A percentile compares a stretch with the other conserved stretches of the same genome.
Conservation (phyloP, 64 coral and sea anemone genomes). For the Pachyseris speciosa region DNA sequence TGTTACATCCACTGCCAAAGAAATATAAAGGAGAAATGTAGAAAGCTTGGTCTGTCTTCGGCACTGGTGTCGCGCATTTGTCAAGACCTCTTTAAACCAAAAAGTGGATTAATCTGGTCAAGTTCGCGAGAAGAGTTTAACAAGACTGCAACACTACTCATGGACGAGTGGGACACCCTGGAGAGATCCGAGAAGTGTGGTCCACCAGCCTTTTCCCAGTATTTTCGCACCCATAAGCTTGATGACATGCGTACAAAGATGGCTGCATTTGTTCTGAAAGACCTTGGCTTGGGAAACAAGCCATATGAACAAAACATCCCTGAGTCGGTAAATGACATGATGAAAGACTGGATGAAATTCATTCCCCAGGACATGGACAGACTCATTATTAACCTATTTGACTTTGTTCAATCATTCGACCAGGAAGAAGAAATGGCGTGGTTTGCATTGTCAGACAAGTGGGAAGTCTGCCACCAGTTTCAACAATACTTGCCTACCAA, state of each 20-base stretch:
- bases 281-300: conserved; percentile 30
- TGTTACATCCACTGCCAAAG: conserved; percentile 65
- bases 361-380: conserved; percentile 33
- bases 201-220: not conserved
- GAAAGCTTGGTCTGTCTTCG: conserved; percentile 16
- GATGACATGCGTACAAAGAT: conserved; percentile 1
- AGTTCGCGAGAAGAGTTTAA: conserved; percentile 20
- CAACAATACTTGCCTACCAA: not conserved
- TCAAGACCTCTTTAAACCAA: conserved; percentile 6
- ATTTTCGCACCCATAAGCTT: not conserved
- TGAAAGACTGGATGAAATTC: conserved; percentile 49
- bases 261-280: conserved; percentile 5
- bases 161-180: conserved; percentile 12
- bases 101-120: conserved; percentile 6
- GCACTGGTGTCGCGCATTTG: not conserved
- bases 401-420: conserved; percentile 27
- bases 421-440: conserved; percentile 30
- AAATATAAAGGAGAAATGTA: conserved; percentile 43
- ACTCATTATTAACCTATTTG: conserved; percentile 22
- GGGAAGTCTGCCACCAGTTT: conserved; percentile 12
- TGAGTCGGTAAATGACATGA: conserved; percentile 26
- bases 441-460: conserved; percentile 51
- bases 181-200: not conserved
- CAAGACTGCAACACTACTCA: not conserved
- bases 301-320: conserved; percentile 49